A percentile compares a stretch with the other conserved stretches of the same genome.
Conservation (phyloP, 1,140 invertebrate genomes). For the Argopecten irradians region DNA sequence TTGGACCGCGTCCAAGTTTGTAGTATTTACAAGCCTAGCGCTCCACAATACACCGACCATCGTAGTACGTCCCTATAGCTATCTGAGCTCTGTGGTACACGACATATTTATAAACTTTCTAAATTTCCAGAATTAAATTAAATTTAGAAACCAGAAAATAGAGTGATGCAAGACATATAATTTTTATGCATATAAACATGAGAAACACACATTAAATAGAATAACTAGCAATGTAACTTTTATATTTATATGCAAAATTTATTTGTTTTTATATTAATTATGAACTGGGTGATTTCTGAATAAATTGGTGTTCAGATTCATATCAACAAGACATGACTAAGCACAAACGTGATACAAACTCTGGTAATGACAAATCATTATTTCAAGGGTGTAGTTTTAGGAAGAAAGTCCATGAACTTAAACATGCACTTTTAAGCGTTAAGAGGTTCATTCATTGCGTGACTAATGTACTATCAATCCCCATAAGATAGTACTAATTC, state of each 20-base stretch:
- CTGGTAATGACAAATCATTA: background rate
- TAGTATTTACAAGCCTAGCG: background rate
- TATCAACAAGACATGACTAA: background rate
- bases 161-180: background rate
- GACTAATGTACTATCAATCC: background rate
- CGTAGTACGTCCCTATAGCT: background rate
- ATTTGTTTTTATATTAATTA: too few relatives aligned
- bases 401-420: background rate
- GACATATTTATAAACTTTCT: background rate
- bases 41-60: background rate
- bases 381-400: background rate
- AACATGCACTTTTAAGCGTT: background rate
- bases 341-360: background rate
- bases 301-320: too few relatives aligned
- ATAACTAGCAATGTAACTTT: too few relatives aligned
- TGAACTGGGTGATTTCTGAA: too few relatives aligned
- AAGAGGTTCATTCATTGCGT: background rate
- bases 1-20: slow-evolving; percentile 1
- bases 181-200: too few relatives aligned
- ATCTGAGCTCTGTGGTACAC: background rate
- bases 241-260: too few relatives aligned
- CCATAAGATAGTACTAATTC: background rate
- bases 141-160: background rate
- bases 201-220: too few relatives aligned
- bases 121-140: background rate